Evolutionary conservation across 1,140 invertebrate genomes (phyloP).

Genomic region (Caenorhabditis inopinata): DNA sequence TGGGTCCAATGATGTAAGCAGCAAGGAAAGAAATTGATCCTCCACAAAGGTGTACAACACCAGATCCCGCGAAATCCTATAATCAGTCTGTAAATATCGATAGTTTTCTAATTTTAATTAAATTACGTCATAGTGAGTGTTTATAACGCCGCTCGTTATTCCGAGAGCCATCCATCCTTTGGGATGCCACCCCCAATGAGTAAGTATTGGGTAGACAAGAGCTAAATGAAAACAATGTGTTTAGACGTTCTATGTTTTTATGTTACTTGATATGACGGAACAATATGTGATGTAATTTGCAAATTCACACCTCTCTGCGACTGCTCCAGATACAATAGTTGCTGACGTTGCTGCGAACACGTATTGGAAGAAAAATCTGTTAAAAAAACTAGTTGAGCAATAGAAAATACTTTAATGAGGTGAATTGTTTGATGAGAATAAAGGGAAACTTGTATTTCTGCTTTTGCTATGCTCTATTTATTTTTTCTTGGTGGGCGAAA

Average conservation of each 20-base stretch:
- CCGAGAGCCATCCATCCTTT: conserved; percentile 56
- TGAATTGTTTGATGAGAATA: too few species aligned
- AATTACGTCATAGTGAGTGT: conserved; percentile 60
- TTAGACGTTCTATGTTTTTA: not conserved
- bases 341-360: conserved; percentile 70
- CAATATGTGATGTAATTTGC: conserved; percentile 71
- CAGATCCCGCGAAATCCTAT: conserved; percentile 67
- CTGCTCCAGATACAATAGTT: conserved; percentile 71
- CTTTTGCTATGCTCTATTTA: too few species aligned
- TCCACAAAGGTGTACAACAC: conserved; percentile 69
- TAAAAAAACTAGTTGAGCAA: not conserved
- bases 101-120: conserved; percentile 19
- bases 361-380: conserved; percentile 70
- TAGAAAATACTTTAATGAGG: too few species aligned
- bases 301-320: conserved; percentile 72
- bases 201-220: conserved; percentile 42
- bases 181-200: conserved; percentile 66
- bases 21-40: conserved; percentile 70
- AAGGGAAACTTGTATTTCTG: too few species aligned
- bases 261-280: conserved; percentile 70
- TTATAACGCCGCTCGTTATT: conserved; percentile 49
- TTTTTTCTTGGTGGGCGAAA: too few species aligned
- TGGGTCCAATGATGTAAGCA: conserved; percentile 69
- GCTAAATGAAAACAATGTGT: not conserved
- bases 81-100: conserved; percentile 2